Evolutionary conservation across 2,797 vertebrate genomes (phyloP).

Genomic region (Meda fulgida): DNA sequence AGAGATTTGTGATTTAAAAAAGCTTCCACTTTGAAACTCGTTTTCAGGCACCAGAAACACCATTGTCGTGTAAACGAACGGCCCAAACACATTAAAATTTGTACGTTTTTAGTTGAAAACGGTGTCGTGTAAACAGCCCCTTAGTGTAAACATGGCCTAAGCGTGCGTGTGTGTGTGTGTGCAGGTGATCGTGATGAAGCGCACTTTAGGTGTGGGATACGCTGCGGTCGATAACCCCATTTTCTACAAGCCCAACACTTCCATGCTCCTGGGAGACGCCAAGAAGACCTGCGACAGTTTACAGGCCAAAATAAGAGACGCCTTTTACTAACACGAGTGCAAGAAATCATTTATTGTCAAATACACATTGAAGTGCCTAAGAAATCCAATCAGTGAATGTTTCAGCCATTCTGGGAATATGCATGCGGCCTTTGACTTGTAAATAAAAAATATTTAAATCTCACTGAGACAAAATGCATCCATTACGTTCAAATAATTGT

Average conservation of each 20-base stretch:
- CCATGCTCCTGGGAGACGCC: slow-evolving; percentile 81
- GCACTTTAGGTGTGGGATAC: slow-evolving; percentile 82
- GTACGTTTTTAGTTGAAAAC: too few relatives aligned
- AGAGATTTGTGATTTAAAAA: too few relatives aligned
- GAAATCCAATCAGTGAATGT: not conserved
- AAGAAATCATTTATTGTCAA: slow-evolving; percentile 26
- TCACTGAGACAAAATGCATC: not conserved
- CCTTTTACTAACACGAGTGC: slow-evolving; percentile 64
- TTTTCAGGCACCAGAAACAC: too few relatives aligned
- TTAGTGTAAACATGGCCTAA: too few relatives aligned
- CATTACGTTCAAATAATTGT: not conserved
- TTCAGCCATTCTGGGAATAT: not conserved
- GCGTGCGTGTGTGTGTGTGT: not conserved
- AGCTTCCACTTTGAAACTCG: too few relatives aligned
- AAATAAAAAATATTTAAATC: slow-evolving; percentile 70
- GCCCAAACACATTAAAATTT: too few relatives aligned
- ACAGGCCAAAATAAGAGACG: slow-evolving; percentile 78
- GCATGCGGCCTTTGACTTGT: slow-evolving; percentile 67
- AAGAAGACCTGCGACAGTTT: slow-evolving; percentile 80
- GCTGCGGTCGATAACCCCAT: slow-evolving; percentile 85
- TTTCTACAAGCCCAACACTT: slow-evolving; percentile 82
- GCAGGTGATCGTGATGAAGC: slow-evolving; percentile 86
- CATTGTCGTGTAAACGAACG: too few relatives aligned
- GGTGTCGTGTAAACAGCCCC: too few relatives aligned
- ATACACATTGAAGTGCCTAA: slow-evolving; percentile 30